Base-by-base conservation (phyloP, 2,113 vertebrate genomes). In the Polypterus senegalus region DNA sequence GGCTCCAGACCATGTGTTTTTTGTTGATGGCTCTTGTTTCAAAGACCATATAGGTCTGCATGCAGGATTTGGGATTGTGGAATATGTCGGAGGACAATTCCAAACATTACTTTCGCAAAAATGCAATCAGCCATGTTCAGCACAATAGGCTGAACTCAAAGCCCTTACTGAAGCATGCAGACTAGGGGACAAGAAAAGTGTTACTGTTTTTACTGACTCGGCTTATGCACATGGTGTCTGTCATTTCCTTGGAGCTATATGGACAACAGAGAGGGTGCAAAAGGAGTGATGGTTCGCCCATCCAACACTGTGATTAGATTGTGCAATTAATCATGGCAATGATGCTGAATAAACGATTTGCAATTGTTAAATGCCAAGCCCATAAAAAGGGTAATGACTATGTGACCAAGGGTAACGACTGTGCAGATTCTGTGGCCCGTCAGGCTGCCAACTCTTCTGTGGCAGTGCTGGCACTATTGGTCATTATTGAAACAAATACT, bases 11-110 rank as follows among this genome's bases (percentile, higher is more conserved):
- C 27, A 27, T 27, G 27, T 27, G 4, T 57, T 47, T 54, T 63
- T 63, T 58, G 62, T 63, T 7, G 62, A 63, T 44, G 62, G 62
- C 1, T 63, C 54, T 49, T 57, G 62, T 9, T 57, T 48, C 5
- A 63, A 49, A 43, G 55, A 58, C 49, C 5, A 57, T 48, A 47
- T 27, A 27, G 27, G 27, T 27, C 27, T 27, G 1, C 10, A 47
- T 27, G 62, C 54, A 7, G 62, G 55, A 3, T 63, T 47, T 9
- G 7, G 44, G 9, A 48, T 63, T 7, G 46, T 63, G 7, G 5
- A 63, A 9, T 7, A 43, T 3, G 44, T 8, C 3, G 46, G 9
- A 9, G 7, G 46, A 2, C 3, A 6, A 3, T 48, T 54, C 6
- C 7, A 58, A 9, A 9, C 6, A 2, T 5, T 58, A 1, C 3